A percentile compares a stretch with the other conserved stretches of the same genome.
phyloP scores from a whole-genome alignment of 2,888 invertebrate genomes.

The Alloscopus bannaensis region DNA sequence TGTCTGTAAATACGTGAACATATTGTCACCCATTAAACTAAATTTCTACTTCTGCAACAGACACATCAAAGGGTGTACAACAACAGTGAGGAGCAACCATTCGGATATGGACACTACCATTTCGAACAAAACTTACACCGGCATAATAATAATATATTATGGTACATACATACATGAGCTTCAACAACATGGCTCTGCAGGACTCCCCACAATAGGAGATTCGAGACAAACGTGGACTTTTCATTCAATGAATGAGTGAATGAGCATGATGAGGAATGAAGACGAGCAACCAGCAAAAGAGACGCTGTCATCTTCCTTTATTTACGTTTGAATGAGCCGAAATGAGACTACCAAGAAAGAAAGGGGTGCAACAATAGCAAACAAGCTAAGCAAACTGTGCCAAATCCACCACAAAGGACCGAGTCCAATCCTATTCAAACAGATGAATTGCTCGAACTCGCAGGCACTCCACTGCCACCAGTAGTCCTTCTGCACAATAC shows the following conservation, averaged over 20 bases:
- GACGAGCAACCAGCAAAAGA: constrained; percentile 14
- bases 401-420: constrained; percentile 62
- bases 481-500: not conserved
- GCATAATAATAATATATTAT: not conserved
- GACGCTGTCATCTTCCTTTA: constrained; percentile 43
- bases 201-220: no score
- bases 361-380: constrained; percentile 49
- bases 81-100: not conserved
- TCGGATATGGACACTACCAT: constrained; percentile 26
- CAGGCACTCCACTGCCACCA: constrained; percentile 22
- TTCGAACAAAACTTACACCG: not conserved
- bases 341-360: constrained; percentile 42
- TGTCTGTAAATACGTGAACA: constrained; percentile 20
- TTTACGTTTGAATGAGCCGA: constrained; percentile 41
- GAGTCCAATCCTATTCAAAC: constrained; percentile 56
- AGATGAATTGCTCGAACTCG: constrained; percentile 43
- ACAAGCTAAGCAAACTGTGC: constrained; percentile 65
- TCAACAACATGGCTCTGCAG: no score
- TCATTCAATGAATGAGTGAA: constrained; percentile 4
- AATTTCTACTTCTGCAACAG: constrained; percentile 12
- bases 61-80: constrained; percentile 27
- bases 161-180: not conserved
- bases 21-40: constrained; percentile 41
- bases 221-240: not conserved
- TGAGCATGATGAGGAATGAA: constrained; percentile 35